phyloP scores from a whole-genome alignment of 2,888 invertebrate genomes.

The Ophion obscuratus region DNA sequence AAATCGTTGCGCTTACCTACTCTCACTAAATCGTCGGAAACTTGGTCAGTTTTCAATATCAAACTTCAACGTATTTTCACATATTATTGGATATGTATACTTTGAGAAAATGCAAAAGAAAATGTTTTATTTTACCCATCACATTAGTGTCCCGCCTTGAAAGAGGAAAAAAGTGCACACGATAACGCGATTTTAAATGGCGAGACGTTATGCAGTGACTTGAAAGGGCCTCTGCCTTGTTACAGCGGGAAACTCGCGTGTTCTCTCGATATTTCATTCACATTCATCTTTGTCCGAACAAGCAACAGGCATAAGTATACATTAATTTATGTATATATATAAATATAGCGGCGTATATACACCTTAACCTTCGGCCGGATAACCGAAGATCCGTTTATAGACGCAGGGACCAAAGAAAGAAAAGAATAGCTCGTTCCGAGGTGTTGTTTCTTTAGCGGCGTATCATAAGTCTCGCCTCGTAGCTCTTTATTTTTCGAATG shows the following conservation, averaged over 20 bases:
- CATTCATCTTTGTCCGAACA: conserved; percentile 53
- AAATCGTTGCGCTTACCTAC: too few relatives aligned
- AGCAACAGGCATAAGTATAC: conserved; percentile 24
- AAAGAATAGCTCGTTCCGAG: conserved; percentile 68
- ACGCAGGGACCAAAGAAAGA: conserved; percentile 42
- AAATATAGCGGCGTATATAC: conserved; percentile 24
- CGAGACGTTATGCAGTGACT: conserved; percentile 2
- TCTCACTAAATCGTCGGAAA: too few relatives aligned
- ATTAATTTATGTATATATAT: conserved; percentile 4
- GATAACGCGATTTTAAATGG: conserved; percentile 32
- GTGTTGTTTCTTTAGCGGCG: conserved; percentile 67
- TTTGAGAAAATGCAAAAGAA: too few relatives aligned
- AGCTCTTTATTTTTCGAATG: conserved; percentile 48
- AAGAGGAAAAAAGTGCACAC: not conserved
- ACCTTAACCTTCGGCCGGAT: conserved; percentile 45
- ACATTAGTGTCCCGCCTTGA: not conserved
- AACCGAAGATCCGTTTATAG: conserved; percentile 58
- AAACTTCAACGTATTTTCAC: too few relatives aligned
- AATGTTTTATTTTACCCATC: too few relatives aligned
- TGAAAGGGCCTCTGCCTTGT: conserved; percentile 39
- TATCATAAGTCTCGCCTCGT: conserved; percentile 57
- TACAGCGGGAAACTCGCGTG: conserved; percentile 6
- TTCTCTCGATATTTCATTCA: conserved; percentile 58
- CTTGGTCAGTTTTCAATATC: too few relatives aligned
- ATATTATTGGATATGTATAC: too few relatives aligned